Evolutionary conservation across 2,113 vertebrate genomes (phyloP), one percentile per base, ranked within the genome.

Genomic region (Passer domesticus): DNA sequence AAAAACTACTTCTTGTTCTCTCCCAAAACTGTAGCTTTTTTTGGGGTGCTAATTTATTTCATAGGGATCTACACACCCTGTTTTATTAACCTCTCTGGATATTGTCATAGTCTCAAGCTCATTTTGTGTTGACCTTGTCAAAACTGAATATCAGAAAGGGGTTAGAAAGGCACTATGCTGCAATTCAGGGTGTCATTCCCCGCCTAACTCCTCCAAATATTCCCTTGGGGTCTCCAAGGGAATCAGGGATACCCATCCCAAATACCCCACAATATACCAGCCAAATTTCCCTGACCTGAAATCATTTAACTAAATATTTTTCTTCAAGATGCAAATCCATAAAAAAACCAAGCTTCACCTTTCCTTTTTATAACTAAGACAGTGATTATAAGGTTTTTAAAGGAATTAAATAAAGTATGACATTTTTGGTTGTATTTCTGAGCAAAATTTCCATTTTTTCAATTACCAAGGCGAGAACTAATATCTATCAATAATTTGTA

Each of bases 181-280:
- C 4, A 70, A 39, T 80, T 72, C 59, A 88, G 22, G 27, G 9
- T 37, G 7, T 9, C 17, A 83, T 18, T 30, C 7, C 2, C 7
- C 6, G 22, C 12, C 28, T 15, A 47, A 5, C 1, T 10, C 7
- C 14, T 75, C 22, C 19, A 80, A 56, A 52, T 77, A 52, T 33
- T 5, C 2, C 11, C 7, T 22, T 24, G 13, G 7, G 15, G 3
- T 35, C 7, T 19, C 6, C 21, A 31, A 67, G 35, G 31, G 12
- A 49, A 3, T 20, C 3, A 30, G 12, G 9, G 3, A 41, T 17
- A 35, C 1, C 4, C 3, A 20, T 24, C 13, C 7, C 35, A 76
- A 56, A 49, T 33, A 44, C 1, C 3, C 6, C 20, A 28, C 20
- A 84, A 22, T 19, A 44, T 6, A 21, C 14, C 18, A 35, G 24